Percentiles rank a stretch among this genome's conserved stretches.
Evolutionary conservation across 2,113 vertebrate species (phyloP).

Genomic region (Dryoscopus gambensis): DNA sequence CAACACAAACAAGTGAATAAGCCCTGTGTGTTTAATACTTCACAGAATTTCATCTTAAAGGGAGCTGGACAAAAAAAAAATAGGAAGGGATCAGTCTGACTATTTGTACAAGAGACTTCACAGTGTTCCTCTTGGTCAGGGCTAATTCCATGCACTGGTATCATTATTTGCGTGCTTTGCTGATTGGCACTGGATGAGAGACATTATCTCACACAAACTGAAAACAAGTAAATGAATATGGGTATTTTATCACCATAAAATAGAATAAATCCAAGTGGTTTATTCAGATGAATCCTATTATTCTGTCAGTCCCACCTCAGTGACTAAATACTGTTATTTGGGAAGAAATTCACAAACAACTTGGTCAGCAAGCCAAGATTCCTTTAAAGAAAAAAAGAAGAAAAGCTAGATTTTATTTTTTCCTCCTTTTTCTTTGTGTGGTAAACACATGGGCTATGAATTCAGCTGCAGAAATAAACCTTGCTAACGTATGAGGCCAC

Average conservation of each 20-base stretch:
- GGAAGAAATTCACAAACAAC: not conserved
- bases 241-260: not conserved
- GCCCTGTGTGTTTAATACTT: constrained; percentile 21
- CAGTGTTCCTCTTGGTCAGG: constrained; percentile 14
- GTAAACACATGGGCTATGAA: not conserved
- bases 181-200: not conserved
- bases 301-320: not conserved
- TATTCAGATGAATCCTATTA: not conserved
- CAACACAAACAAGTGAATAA: constrained; percentile 41
- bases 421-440: not conserved
- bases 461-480: not conserved
- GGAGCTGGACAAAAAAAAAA: not conserved
- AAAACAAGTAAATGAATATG: not conserved
- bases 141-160: not conserved
- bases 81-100: not conserved
- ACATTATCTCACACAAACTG: not conserved
- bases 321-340: not conserved
- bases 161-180: not conserved
- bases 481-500: not conserved
- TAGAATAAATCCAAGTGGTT: not conserved
- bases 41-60: constrained; percentile 9
- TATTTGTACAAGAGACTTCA: not conserved
- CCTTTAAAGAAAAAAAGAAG: not conserved
- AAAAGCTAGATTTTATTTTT: not conserved
- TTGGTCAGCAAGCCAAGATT: not conserved